These are phyloP conservation scores for Nomada flava DNA, from an alignment of 2,888 invertebrate genomes.

Conservation along the genomic window DNA sequence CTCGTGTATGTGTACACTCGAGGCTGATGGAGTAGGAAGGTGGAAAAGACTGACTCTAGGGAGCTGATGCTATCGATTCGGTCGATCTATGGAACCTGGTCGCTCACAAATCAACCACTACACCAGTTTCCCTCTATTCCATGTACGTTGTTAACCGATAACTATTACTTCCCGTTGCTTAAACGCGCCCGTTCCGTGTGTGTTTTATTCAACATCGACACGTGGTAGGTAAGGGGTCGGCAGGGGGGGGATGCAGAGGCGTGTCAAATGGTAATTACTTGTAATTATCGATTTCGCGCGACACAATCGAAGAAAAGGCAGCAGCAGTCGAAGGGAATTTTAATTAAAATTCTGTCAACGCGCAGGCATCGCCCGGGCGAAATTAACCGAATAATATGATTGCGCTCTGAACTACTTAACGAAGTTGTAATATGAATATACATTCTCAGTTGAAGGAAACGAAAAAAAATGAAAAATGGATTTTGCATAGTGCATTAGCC, in stretches of 20 bases:
- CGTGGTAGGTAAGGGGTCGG: too few relatives aligned
- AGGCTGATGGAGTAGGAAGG: conserved; percentile 74
- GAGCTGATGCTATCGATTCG: conserved; percentile 76
- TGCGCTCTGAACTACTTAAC: conserved; percentile 21
- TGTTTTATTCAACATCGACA: conserved; percentile 25
- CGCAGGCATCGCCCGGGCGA: background rate
- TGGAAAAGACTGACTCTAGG: conserved; percentile 79
- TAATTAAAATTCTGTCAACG: conserved; percentile 40
- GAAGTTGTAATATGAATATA: conserved; percentile 16
- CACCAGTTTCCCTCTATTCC: conserved; percentile 38
- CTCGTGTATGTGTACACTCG: conserved; percentile 60
- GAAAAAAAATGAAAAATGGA: background rate
- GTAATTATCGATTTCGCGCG: conserved; percentile 24
- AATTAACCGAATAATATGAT: conserved; percentile 25
- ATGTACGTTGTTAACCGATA: conserved; percentile 46
- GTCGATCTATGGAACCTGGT: conserved; percentile 79
- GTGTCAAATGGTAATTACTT: conserved; percentile 39
- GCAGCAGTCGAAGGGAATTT: conserved; percentile 17
- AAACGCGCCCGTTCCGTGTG: conserved; percentile 22
- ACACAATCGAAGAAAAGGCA: conserved; percentile 14
- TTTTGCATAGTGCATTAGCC: conserved; percentile 23
- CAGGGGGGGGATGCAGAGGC: background rate
- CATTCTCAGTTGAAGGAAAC: conserved; percentile 4
- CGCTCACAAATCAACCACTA: conserved; percentile 79
- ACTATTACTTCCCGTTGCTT: conserved; percentile 50